Base-by-base conservation (phyloP, 2,888 invertebrate species). In the Eremobia ochroleuca region DNA sequence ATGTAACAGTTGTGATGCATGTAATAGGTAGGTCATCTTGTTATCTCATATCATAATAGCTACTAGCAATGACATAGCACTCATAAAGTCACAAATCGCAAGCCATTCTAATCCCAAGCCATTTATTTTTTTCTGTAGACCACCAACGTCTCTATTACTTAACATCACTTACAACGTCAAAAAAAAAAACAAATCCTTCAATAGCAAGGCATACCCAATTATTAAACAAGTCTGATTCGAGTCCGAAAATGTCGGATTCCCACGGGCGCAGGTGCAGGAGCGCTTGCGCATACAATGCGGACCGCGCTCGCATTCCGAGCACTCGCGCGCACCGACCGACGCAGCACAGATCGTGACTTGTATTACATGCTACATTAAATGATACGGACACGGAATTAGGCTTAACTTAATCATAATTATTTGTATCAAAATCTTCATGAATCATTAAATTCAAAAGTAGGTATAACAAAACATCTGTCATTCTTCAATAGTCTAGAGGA, bases 181-280 rank as follows among this genome's bases (percentile, higher is more conserved):
- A 68, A 79, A 80, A 80, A 72, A 72, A 74, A 72, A 0, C 13
- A 40, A 84, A 73, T 65, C 81, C 62, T 58, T 79, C 59, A 69
- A 70, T 76, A 74, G 52, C 75, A 77, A 79, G 73, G 83, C 82
- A 86, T 80, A 75, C 87, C 75, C 81, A 77, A 81, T 86, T 76
- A 77, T 76, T 68, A 80, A 70, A 74, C 71, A 84, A 78, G 71
- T 85, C 82, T 78, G 75, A 78, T 87, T 75, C 74, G 74, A 71
- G 79, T 76, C 85, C 87, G 70, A 90, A 91, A 92, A 91, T 89
- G 88, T 87, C 85, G 85, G 85, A 88, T 94, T 94, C 94, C 92
- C 94, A 93, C 93, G 93, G 87, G 86, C 83, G 86, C 88, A 93
- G 90, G 90, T 89, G 89, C 77, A 73, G 80, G 91, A 91, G 91